Conservation (phyloP, 2,113 vertebrate species). For the Tenrec ecaudatus region DNA sequence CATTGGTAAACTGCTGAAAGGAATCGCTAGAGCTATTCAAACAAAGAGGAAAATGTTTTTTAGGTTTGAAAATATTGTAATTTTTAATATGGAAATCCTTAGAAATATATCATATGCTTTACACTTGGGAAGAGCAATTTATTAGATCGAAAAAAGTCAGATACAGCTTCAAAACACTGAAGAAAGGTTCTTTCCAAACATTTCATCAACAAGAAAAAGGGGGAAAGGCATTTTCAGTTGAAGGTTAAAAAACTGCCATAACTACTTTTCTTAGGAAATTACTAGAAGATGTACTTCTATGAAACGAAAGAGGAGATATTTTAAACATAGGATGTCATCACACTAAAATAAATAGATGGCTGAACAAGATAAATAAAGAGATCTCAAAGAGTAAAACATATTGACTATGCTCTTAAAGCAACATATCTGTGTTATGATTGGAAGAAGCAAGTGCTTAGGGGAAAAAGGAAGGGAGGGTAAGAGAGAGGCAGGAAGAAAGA, state of each 20-base stretch:
- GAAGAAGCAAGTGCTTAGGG: not conserved
- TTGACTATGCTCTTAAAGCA: not conserved
- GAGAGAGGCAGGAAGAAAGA: not conserved
- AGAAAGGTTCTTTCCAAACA: not conserved
- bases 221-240: not conserved
- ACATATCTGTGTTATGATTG: not conserved
- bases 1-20: not conserved
- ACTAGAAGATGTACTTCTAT: not conserved
- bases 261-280: not conserved
- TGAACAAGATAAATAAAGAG: not conserved
- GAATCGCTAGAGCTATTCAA: slow-evolving; percentile 4
- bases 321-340: not conserved
- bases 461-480: not conserved
- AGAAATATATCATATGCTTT: not conserved
- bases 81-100: not conserved
- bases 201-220: not conserved
- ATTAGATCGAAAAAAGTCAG: not conserved
- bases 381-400: not conserved
- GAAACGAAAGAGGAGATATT: not conserved
- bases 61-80: not conserved
- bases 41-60: not conserved
- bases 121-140: not conserved
- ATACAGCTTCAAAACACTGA: not conserved
- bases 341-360: not conserved
- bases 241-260: not conserved